A percentile compares a stretch with the other conserved stretches of the same genome.
Conservation (phyloP, 2,888 invertebrate species). For the Chalcis sispes region DNA sequence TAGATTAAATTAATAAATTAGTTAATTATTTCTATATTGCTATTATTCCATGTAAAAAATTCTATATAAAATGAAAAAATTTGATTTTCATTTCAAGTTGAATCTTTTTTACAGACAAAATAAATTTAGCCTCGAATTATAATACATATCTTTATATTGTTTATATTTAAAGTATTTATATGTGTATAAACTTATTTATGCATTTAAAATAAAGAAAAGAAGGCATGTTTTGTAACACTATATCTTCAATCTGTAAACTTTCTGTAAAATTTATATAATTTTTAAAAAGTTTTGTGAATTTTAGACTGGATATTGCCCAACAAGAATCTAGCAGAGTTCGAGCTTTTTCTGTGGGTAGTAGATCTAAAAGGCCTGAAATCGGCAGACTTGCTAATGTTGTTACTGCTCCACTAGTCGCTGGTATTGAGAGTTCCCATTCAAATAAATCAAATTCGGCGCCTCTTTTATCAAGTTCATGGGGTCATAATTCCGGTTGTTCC, state of each 20-base stretch:
- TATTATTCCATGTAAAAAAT: no score
- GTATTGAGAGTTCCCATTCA: conserved; percentile 67
- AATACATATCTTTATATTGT: no score
- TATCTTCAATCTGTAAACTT: background rate
- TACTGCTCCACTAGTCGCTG: conserved; percentile 68
- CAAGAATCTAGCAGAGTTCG: conserved; percentile 80
- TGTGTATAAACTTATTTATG: no score
- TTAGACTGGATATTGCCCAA: conserved; percentile 72
- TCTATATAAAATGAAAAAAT: no score
- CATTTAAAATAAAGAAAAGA: background rate
- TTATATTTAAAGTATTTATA: background rate
- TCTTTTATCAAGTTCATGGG: conserved; percentile 78
- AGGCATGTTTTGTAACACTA: background rate
- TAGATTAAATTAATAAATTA: no score
- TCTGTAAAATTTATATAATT: background rate
- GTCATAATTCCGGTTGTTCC: conserved; percentile 76
- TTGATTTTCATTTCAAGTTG: no score
- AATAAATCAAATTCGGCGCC: conserved; percentile 85
- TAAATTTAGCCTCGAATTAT: no score
- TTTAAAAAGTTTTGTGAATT: conserved; percentile 50
- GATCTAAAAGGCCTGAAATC: conserved; percentile 77
- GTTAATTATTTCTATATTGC: no score
- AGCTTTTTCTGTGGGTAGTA: conserved; percentile 88
- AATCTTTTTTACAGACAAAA: no score
- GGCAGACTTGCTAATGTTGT: conserved; percentile 69